Evolutionary conservation across 2,888 invertebrate species (phyloP).

Genomic region (Epinotia ramella): DNA sequence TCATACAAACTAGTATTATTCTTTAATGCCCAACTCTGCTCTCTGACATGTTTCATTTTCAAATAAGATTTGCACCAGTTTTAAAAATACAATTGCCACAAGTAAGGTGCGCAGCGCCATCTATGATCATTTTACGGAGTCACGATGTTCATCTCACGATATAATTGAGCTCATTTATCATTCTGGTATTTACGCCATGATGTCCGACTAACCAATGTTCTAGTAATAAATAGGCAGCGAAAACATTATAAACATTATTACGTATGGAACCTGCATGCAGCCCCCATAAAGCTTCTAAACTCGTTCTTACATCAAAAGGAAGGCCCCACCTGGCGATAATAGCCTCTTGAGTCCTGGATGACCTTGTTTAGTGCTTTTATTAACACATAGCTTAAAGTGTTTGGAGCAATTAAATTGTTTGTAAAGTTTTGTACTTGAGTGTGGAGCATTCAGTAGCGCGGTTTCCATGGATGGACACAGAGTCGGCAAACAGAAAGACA

Average conservation of each 20-base stretch:
- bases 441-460: background rate
- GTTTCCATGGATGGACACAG: background rate
- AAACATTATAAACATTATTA: constrained; percentile 15
- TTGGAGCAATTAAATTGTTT: constrained; percentile 21
- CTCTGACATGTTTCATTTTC: background rate
- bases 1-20: too few relatives aligned
- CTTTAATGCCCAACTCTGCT: too few relatives aligned
- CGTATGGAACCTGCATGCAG: constrained; percentile 14
- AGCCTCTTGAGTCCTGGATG: constrained; percentile 10
- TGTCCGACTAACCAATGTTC: constrained; percentile 15
- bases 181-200: background rate
- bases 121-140: background rate
- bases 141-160: background rate
- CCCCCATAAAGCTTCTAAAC: constrained; percentile 18
- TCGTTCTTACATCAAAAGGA: constrained; percentile 20
- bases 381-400: constrained; percentile 26
- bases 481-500: background rate
- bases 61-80: background rate
- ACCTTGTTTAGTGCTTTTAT: constrained; percentile 28
- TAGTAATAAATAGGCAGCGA: constrained; percentile 2
- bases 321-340: constrained; percentile 34
- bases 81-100: background rate
- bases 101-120: constrained; percentile 8
- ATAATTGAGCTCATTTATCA: constrained; percentile 1
- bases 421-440: constrained; percentile 16